Conservation (phyloP, 1,140 invertebrate species). For the Drosophila lini region DNA sequence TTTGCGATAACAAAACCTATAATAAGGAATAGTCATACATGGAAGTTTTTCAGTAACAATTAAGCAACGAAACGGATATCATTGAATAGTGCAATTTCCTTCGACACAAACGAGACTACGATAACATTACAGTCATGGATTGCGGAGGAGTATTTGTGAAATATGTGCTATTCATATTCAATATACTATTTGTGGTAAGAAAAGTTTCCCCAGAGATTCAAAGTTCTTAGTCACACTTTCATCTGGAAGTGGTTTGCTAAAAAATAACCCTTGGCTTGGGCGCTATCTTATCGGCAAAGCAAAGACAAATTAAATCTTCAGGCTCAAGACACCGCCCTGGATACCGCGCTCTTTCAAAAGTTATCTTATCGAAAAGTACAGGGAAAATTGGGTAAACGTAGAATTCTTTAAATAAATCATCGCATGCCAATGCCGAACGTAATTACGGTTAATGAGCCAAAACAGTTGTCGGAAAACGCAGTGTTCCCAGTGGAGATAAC, state of each 20-base stretch:
- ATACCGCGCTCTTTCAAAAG: constrained; percentile 7
- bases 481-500: constrained; percentile 24
- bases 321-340: constrained; percentile 31
- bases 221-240: neutral
- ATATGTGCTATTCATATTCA: constrained; percentile 93
- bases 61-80: neutral
- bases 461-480: constrained; percentile 56
- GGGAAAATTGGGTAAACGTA: constrained; percentile 22
- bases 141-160: constrained; percentile 91
- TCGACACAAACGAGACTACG: neutral
- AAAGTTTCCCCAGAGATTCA: constrained; percentile 7
- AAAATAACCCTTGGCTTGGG: constrained; percentile 4
- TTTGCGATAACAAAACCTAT: neutral
- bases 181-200: constrained; percentile 93
- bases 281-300: constrained; percentile 52
- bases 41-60: constrained; percentile 10
- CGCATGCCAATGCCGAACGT: constrained; percentile 53
- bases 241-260: neutral
- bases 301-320: constrained; percentile 35
- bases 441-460: constrained; percentile 59
- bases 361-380: constrained; percentile 64
- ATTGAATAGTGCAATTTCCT: neutral
- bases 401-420: constrained; percentile 45
- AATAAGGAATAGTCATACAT: constrained; percentile 1
- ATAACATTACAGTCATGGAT: constrained; percentile 83